Evolutionary conservation across 2,113 vertebrate genomes (phyloP).

Genomic region (Festucalex cinctus): DNA sequence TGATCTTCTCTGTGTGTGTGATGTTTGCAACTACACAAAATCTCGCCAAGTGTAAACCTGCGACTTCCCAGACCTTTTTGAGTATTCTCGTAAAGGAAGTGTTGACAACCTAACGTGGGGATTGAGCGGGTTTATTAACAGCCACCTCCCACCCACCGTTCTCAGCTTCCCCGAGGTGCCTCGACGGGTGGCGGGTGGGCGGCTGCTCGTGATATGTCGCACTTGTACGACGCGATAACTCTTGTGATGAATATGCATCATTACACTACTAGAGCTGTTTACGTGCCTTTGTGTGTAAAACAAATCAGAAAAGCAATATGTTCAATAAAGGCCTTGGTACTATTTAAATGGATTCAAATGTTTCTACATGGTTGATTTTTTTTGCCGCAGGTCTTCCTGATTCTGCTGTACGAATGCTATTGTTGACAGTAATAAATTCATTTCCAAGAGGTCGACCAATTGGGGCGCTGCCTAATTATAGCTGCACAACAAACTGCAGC

Average conservation of each 20-base stretch:
- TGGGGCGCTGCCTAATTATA: conserved; percentile 19
- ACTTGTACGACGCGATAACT: neutral
- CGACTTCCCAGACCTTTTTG: conserved; percentile 58
- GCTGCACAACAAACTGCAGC: conserved; percentile 3
- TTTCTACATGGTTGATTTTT: neutral
- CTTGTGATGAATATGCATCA: conserved; percentile 29
- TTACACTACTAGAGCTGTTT: conserved; percentile 2
- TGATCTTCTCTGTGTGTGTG: neutral
- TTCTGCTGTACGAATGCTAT: neutral
- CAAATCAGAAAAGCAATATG: neutral
- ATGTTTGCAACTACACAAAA: neutral
- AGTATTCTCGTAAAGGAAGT: conserved; percentile 58
- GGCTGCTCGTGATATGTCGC: neutral
- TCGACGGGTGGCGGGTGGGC: conserved; percentile 1
- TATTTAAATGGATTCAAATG: conserved; percentile 4
- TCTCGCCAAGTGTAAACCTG: conserved; percentile 44
- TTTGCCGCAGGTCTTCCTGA: neutral
- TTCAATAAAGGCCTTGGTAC: conserved; percentile 7
- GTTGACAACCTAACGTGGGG: conserved; percentile 48
- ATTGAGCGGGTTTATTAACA: conserved; percentile 58
- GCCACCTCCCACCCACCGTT: conserved; percentile 16
- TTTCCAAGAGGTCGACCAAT: conserved; percentile 21
- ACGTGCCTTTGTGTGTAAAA: neutral
- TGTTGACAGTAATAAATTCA: conserved; percentile 10
- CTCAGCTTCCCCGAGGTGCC: conserved; percentile 26